Evolutionary conservation across 2,797 vertebrate species (phyloP).

Genomic region (Tinamus major): DNA sequence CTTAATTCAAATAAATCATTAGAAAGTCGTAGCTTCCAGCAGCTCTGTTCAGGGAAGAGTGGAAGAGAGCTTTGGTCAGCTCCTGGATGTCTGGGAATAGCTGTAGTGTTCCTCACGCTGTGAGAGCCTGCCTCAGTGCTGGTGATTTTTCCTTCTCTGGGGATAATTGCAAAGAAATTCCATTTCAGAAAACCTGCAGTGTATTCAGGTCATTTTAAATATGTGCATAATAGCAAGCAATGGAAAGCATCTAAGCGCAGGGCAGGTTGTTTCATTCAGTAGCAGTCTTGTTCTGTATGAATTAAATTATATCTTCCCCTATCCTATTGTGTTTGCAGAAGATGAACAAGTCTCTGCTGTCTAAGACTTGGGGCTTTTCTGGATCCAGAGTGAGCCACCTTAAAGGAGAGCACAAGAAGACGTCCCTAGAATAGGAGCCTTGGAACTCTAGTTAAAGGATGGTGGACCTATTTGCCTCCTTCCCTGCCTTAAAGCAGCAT

Average conservation of each 20-base stretch:
- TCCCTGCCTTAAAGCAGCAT: slow-evolving; percentile 98
- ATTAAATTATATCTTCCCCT: slow-evolving; percentile 53
- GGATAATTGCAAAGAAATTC: neutral
- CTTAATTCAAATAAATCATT: neutral
- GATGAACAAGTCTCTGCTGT: slow-evolving; percentile 98
- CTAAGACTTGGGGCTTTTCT: slow-evolving; percentile 82
- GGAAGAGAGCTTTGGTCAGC: neutral
- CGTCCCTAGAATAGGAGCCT: slow-evolving; percentile 82
- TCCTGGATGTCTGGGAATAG: neutral
- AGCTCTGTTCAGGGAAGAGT: neutral
- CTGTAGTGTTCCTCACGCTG: neutral
- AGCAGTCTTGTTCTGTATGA: slow-evolving; percentile 18
- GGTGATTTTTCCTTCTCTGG: neutral
- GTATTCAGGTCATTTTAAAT: neutral
- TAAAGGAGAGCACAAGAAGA: slow-evolving; percentile 86
- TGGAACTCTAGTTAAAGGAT: slow-evolving; percentile 83
- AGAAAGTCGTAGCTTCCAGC: neutral
- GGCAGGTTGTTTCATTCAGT: slow-evolving; percentile 10
- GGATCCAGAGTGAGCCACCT: slow-evolving; percentile 81
- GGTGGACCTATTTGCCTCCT: slow-evolving; percentile 89
- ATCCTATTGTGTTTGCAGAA: slow-evolving; percentile 82
- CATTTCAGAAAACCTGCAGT: neutral
- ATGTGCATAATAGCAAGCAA: neutral
- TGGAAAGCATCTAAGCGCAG: neutral
- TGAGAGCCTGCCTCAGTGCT: neutral